Conservation (phyloP, 2,797 vertebrate species). For the Manis crassicaudata region DNA sequence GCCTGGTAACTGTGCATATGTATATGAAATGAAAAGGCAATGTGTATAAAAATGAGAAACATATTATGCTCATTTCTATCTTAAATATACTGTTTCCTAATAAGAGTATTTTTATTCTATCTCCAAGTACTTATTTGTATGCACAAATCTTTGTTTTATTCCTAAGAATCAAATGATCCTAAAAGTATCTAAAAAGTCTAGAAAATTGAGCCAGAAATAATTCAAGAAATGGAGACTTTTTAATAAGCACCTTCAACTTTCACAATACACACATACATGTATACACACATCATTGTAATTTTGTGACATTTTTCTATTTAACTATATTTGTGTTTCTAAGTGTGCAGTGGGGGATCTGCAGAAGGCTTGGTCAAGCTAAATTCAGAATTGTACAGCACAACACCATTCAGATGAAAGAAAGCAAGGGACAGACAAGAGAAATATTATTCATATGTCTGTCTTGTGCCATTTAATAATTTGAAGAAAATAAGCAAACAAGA, state of each 20-base stretch:
- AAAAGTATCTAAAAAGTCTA: background rate
- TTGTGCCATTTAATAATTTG: background rate
- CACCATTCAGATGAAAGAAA: background rate
- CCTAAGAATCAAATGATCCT: background rate
- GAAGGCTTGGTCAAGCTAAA: background rate
- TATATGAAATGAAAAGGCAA: background rate
- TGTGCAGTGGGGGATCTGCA: background rate
- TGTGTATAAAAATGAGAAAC: background rate
- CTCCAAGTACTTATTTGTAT: background rate
- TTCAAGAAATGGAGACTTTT: background rate
- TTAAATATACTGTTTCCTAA: background rate
- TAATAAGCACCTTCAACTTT: slow-evolving; percentile 7
- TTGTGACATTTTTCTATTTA: background rate
- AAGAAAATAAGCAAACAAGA: background rate
- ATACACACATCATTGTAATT: background rate
- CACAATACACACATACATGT: background rate
- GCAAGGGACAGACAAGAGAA: background rate
- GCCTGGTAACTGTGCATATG: background rate
- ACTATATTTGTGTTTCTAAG: background rate
- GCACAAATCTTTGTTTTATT: background rate
- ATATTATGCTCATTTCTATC: background rate
- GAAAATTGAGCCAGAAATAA: background rate
- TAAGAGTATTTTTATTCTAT: background rate
- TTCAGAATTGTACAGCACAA: background rate
- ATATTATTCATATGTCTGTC: background rate